Evolutionary conservation across 1,140 invertebrate genomes (phyloP), one percentile per base, ranked within the genome.

Genomic region (Zaprionus inermis): DNA sequence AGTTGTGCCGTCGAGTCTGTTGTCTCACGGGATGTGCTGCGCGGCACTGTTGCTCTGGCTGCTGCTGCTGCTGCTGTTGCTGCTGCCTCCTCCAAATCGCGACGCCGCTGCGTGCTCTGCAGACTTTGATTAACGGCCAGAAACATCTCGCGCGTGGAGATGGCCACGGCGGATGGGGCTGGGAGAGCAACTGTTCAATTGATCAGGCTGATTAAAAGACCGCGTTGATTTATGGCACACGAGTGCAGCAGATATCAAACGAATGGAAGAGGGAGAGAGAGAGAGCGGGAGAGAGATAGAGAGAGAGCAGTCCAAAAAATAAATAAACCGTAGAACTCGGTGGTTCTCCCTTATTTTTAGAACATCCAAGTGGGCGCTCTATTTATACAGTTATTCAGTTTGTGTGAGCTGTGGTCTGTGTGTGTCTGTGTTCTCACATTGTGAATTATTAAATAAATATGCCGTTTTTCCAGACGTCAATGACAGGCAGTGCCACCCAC

Each of bases 51-150:
- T 28, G 55, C 18, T 30, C 12, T 44, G 46, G 24, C 24, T 28
- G 30, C 30, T 4, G 3, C n/a, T 54, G 60, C 30, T 49, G 49
- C 5, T 49, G 5, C 44, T 30, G n/a, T 30, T 28, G 54, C 36
- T 24, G 49, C 11, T 16, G 28, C 64, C 0, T 79, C 52, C 22
- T 66, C 51, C 24, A 28, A 5, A 3, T 28, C 1, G 16, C 69
- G 66, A 1, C 73, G 81, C 46, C 49, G 61, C 36, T 78, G 72
- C 16, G 80, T 52, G 20, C 85, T 85, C 56, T 79, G 57, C 24
- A 89, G 54, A 61, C 71, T 91, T 79, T 91, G 90, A 81, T 91
- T 91, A 59, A 91, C 88, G 24, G 83, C 90, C 75, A 91, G 64
- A 70, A 91, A 80, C 90, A 91, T 91, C 41, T 72, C 90, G 55